Conservation (phyloP, 2,797 vertebrate species). For the Siniperca obscura region DNA sequence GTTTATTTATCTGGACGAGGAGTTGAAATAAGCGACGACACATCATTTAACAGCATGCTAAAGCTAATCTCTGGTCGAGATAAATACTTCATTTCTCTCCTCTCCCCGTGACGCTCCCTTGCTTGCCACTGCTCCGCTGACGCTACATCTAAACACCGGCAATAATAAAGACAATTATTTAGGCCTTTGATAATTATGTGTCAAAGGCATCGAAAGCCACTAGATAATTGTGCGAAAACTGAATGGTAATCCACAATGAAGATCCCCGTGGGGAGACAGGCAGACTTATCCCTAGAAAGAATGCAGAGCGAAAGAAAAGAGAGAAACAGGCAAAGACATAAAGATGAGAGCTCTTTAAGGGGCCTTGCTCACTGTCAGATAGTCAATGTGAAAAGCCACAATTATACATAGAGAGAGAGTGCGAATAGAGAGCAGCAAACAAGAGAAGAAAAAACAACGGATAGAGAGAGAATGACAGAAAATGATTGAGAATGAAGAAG, state of each 20-base stretch:
- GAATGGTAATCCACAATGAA: constrained; percentile 87
- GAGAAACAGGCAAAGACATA: constrained; percentile 70
- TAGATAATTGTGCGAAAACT: constrained; percentile 88
- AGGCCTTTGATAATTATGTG: constrained; percentile 90
- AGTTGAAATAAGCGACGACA: constrained; percentile 76
- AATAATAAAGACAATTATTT: constrained; percentile 89
- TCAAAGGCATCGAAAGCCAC: constrained; percentile 87
- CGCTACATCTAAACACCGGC: constrained; percentile 84
- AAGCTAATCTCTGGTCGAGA: constrained; percentile 81
- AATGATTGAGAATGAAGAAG: constrained; percentile 54
- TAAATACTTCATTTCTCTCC: constrained; percentile 84
- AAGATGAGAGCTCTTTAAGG: constrained; percentile 83
- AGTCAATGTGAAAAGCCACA: constrained; percentile 82
- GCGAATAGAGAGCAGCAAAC: constrained; percentile 70
- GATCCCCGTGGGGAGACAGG: constrained; percentile 81
- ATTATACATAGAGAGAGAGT: constrained; percentile 73
- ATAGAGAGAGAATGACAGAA: constrained; percentile 58
- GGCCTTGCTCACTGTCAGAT: constrained; percentile 81
- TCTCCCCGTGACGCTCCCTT: constrained; percentile 77
- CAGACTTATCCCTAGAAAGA: constrained; percentile 78
- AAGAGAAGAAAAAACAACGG: constrained; percentile 57
- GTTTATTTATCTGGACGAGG: constrained; percentile 79
- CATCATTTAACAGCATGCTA: constrained; percentile 83
- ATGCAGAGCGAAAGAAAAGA: constrained; percentile 69
- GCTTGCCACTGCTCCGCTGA: constrained; percentile 73